Evolutionary conservation across 1,140 invertebrate species (phyloP).

Genomic region (Euglossa dilemma): DNA sequence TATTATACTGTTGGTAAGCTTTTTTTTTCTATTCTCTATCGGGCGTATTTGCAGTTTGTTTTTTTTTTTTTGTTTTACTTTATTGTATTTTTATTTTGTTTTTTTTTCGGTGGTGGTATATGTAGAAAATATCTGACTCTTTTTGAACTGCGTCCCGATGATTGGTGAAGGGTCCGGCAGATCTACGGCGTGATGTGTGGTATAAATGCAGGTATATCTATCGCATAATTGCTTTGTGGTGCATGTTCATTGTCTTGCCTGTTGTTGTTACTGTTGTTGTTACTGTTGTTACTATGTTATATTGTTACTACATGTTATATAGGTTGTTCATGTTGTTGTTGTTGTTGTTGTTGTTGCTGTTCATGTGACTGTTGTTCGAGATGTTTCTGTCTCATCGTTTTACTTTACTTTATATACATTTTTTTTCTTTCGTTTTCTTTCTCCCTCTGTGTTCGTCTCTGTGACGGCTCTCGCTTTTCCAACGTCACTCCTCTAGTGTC

Average conservation of each 20-base stretch:
- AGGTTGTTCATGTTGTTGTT: slow-evolving; percentile 49
- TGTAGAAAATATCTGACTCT: slow-evolving; percentile 56
- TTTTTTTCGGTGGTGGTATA: slow-evolving; percentile 41
- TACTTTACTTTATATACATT: slow-evolving; percentile 26
- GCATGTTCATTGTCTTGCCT: slow-evolving; percentile 43
- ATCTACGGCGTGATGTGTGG: slow-evolving; percentile 79
- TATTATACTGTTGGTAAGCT: background rate
- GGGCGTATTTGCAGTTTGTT: slow-evolving; percentile 46
- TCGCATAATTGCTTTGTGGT: slow-evolving; percentile 53
- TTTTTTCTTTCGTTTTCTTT: slow-evolving; percentile 34
- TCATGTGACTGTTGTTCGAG: slow-evolving; percentile 57
- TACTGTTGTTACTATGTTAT: slow-evolving; percentile 18
- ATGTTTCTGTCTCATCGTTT: slow-evolving; percentile 54
- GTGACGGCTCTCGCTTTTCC: slow-evolving; percentile 36
- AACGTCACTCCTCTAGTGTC: slow-evolving; percentile 31
- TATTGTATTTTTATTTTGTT: background rate
- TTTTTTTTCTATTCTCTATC: slow-evolving; percentile 24
- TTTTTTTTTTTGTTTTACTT: background rate
- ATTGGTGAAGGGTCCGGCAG: slow-evolving; percentile 76
- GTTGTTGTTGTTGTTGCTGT: slow-evolving; percentile 48
- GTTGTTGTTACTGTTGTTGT: slow-evolving; percentile 33
- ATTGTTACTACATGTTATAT: slow-evolving; percentile 43
- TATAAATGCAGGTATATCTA: slow-evolving; percentile 60
- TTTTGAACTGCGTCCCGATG: slow-evolving; percentile 68
- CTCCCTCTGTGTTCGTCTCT: slow-evolving; percentile 13